Conservation (phyloP, 2,888 invertebrate species). For the Melikaiella ostensackeni region DNA sequence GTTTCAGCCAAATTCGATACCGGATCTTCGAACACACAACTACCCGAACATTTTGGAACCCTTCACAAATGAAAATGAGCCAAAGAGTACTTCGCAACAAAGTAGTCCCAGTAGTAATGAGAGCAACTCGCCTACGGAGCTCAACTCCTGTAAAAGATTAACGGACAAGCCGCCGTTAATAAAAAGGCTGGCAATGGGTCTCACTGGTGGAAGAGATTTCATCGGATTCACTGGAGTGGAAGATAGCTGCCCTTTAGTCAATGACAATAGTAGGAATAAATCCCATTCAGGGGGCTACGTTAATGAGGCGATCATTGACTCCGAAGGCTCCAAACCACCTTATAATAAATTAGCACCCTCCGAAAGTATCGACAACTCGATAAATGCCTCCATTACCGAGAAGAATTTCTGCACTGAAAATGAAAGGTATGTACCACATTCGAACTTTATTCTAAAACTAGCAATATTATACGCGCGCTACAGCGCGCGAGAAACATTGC, state of each 20-base stretch:
- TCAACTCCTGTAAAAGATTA: slow-evolving; percentile 90
- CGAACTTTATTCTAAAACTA: too few species aligned
- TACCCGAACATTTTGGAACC: slow-evolving; percentile 78
- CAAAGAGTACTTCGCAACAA: slow-evolving; percentile 78
- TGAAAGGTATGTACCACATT: slow-evolving; percentile 74
- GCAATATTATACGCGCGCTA: too few species aligned
- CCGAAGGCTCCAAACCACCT: slow-evolving; percentile 75
- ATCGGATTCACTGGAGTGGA: slow-evolving; percentile 79
- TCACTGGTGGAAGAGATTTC: slow-evolving; percentile 78
- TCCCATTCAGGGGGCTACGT: slow-evolving; percentile 88
- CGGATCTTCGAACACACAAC: slow-evolving; percentile 83
- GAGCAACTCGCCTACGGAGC: slow-evolving; percentile 91
- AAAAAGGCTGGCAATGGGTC: slow-evolving; percentile 87
- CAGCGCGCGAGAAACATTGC: too few species aligned
- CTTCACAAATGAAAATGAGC: slow-evolving; percentile 70
- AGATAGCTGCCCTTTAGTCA: slow-evolving; percentile 88
- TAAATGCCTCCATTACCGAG: slow-evolving; percentile 76
- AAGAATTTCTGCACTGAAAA: slow-evolving; percentile 82
- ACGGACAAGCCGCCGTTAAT: slow-evolving; percentile 89
- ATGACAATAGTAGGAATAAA: slow-evolving; percentile 83
- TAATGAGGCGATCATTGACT: slow-evolving; percentile 87
- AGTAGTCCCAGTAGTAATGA: slow-evolving; percentile 88
- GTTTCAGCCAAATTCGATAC: slow-evolving; percentile 81
- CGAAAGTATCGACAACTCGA: slow-evolving; percentile 72
- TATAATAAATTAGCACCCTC: slow-evolving; percentile 71